Percentiles rank a stretch among this genome's conserved stretches.
These are phyloP conservation scores for Lycia hirtaria DNA, from an alignment of 2,888 invertebrate species.

Conservation along the genomic window DNA sequence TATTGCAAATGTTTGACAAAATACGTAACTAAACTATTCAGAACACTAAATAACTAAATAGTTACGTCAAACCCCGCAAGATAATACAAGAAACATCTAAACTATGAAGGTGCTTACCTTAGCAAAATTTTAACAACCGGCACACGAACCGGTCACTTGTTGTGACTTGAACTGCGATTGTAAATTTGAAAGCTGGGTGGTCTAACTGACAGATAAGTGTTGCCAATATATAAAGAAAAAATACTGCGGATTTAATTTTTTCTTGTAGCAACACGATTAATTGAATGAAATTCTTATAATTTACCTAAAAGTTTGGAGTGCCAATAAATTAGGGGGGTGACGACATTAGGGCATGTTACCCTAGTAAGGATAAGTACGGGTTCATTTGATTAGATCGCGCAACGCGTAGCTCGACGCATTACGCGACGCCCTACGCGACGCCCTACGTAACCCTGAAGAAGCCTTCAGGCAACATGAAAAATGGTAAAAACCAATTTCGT, in stretches of 20 bases:
- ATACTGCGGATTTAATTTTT: background rate
- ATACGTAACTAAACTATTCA: background rate
- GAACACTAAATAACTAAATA: background rate
- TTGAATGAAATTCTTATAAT: constrained; percentile 1
- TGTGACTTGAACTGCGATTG: background rate
- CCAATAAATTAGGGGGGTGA: background rate
- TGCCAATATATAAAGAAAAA: background rate
- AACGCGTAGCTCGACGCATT: too few species aligned
- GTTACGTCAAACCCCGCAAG: background rate
- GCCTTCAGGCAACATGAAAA: too few species aligned
- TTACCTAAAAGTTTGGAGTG: background rate
- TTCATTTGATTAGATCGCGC: too few species aligned
- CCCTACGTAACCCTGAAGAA: too few species aligned
- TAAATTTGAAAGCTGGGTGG: background rate
- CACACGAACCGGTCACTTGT: background rate
- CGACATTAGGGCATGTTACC: background rate
- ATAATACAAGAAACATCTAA: background rate
- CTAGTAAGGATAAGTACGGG: too few species aligned
- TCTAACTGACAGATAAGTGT: background rate
- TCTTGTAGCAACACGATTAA: background rate
- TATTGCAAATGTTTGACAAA: background rate
- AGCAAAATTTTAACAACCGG: background rate
- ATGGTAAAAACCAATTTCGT: background rate
- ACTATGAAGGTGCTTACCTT: background rate
- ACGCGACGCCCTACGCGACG: too few species aligned